Base-by-base conservation (phyloP, 37 sponge, comb jelly and placozoan species). In the Halichondria panicea region DNA sequence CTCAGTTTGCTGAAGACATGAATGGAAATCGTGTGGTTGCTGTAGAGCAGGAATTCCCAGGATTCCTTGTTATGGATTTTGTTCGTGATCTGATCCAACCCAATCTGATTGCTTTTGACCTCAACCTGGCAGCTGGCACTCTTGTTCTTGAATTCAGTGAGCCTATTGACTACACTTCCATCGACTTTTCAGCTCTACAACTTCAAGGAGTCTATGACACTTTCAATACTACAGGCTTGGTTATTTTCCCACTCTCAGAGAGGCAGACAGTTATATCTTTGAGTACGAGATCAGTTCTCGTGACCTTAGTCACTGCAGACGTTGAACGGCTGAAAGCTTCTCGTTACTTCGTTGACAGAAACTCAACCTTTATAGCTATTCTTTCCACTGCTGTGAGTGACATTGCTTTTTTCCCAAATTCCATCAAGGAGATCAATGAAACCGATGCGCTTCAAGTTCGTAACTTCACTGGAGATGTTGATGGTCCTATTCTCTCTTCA, bases 121-220 rank as follows among this genome's bases (percentile, higher is more conserved):
- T 95, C 7, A 55, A 92, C 58, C 42, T 92, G 46, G 72, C 65
- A 19, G 25, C 25, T 46, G 83, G 81, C 1, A 61, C 43, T 8
- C 59, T 95, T 19, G 15, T 56, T 19, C 71, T 95, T 31, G 66
- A 71, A 22, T 92, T 95, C 43, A 78, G 70, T 78, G 96, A 95
- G 77, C 93, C 96, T 24, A 83, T 95, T 19, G 70, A 88, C 63
- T n/a, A 76, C 13, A 31, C 66, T 19, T 77, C 79, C 2, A 63
- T 95, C 18, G 64, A 78, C 27, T 31, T 64, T 19, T 40, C 59
- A 35, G 56, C 79, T 32, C 55, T 91, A 12, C 55, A 69, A 13
- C 87, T 95, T 1, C 90, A 89, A 61, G 86, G 90, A 28, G 55
- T 31, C 12, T 24, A 60, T 37, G 87, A 87, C 60, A 58, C 36